Evolutionary conservation across 1,140 invertebrate species (phyloP), one percentile per base, ranked within the genome.

Genomic region (Mamestra configurata): DNA sequence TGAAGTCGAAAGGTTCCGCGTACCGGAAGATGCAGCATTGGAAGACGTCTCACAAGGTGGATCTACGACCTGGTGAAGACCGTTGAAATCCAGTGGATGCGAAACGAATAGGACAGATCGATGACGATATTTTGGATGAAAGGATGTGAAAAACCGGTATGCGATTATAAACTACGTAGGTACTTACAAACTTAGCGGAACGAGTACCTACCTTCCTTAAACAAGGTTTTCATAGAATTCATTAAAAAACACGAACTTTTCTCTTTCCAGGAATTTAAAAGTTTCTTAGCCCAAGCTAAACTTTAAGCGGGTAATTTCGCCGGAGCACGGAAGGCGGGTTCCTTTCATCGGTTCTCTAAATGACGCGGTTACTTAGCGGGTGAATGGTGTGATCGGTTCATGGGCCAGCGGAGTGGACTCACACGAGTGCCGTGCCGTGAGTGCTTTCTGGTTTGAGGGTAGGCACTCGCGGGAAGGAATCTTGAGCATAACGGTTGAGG

Each of bases 351-450:
- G 43, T 61, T 76, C 37, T 61, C 40, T 59, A 61, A 76, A 76
- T 61, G 20, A 75, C 20, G 20, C 55, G 72, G 72, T 76, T 76
- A 76, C 72, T 76, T 76, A 76, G 72, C 55, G 24, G 49, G 10
- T 35, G 70, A 72, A 72, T 72, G 53, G 37, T 61, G 53, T 55
- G 72, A 76, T 61, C 55, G 55, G 70, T 72, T 72, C 70, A 37
- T 53, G 70, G 49, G 24, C 46, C 40, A 13, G 20, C 11, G 22
- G 22, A 76, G 72, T 76, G 72, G 57, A 76, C 72, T 37, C 72
- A 55, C 53, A 76, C 40, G 72, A 76, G 72, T 76, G 72, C 55
- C 55, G 55, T 8, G 24, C 27, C 4, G 15, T 31, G 72, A 76
- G 72, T 76, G 72, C 72, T 76, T 61, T 76, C 57, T 72, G 55